Percentiles rank a stretch among this genome's conserved stretches.
Conservation (phyloP, 2,113 vertebrate species). For the Falco punctatus region DNA sequence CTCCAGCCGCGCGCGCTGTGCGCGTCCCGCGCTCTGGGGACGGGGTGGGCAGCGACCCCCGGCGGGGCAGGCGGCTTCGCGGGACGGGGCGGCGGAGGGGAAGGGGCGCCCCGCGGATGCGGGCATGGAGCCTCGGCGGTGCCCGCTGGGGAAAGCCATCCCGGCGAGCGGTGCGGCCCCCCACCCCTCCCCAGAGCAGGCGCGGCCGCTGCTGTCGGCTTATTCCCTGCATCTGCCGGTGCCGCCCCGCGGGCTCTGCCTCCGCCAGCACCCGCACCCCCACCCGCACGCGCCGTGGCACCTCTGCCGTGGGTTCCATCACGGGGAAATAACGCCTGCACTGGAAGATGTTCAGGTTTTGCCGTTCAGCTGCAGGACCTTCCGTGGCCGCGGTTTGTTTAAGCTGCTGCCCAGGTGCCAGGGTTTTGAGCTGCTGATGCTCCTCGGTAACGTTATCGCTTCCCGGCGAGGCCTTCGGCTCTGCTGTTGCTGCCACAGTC, state of each 20-base stretch:
- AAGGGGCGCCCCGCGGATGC: neutral
- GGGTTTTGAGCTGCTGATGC: neutral
- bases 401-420: neutral
- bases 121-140: accelerated
- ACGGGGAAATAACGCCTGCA: accelerated
- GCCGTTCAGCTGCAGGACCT: neutral
- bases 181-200: accelerated
- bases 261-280: neutral
- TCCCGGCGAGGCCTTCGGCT: neutral
- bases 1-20: neutral
- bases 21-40: neutral
- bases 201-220: neutral
- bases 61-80: neutral
- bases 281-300: accelerated
- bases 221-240: accelerated
- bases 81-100: no score
- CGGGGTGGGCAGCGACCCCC: neutral
- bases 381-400: no score
- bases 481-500: accelerated
- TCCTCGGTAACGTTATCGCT: neutral
- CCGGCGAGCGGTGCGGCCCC: neutral
- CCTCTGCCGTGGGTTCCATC: accelerated
- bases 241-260: neutral
- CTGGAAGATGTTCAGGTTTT: neutral
- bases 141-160: neutral